phyloP scores from a whole-genome alignment of 1,140 invertebrate species.

The Neodiprion virginianus region DNA sequence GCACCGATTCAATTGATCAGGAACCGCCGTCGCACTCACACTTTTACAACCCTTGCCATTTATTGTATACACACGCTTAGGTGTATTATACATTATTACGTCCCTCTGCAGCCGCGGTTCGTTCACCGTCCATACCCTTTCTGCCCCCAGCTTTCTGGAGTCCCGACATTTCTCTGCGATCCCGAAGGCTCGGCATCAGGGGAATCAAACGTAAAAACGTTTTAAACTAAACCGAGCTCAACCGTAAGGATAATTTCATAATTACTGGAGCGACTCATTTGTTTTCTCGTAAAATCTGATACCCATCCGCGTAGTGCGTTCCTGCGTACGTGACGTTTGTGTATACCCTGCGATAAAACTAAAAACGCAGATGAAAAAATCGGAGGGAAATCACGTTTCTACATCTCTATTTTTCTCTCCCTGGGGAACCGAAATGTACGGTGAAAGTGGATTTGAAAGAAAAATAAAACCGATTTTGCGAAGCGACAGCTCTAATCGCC shows the following conservation, averaged over 20 bases:
- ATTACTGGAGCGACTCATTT: constrained; percentile 42
- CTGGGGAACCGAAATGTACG: neutral
- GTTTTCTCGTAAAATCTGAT: constrained; percentile 45
- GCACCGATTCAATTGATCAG: constrained; percentile 2
- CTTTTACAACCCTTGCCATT: constrained; percentile 4
- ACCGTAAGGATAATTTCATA: constrained; percentile 35
- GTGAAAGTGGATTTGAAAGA: neutral
- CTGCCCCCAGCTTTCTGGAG: constrained; percentile 14
- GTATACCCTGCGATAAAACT: neutral
- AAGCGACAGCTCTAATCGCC: neutral
- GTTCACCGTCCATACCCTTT: neutral
- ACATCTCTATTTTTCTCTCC: too few relatives aligned
- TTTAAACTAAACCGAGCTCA: constrained; percentile 43
- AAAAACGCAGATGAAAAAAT: constrained; percentile 9
- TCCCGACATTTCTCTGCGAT: constrained; percentile 14
- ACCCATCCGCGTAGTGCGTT: constrained; percentile 23
- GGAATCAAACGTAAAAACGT: constrained; percentile 38
- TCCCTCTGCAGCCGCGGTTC: neutral
- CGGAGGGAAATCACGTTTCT: neutral
- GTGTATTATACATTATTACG: too few relatives aligned
- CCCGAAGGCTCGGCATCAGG: constrained; percentile 5
- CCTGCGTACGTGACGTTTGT: neutral
- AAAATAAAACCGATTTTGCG: neutral
- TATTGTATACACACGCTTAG: too few relatives aligned
- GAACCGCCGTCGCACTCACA: neutral